These are phyloP conservation scores for Choreutis nemorana DNA, from an alignment of 2,888 invertebrate genomes.

Conservation along the genomic window DNA sequence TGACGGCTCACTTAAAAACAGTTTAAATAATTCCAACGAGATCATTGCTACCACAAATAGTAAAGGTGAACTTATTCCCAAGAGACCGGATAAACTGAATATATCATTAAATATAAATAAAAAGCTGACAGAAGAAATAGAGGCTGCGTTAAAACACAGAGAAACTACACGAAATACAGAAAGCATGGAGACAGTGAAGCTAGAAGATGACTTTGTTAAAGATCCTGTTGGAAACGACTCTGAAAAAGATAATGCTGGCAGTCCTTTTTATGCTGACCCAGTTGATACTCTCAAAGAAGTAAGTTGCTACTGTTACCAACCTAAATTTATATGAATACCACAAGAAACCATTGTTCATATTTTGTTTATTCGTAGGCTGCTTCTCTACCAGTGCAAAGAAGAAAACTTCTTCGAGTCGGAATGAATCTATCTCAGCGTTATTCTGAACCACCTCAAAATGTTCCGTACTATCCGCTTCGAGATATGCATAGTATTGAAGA, in stretches of 20 bases:
- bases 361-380: slow-evolving; percentile 33
- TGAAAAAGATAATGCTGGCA: slow-evolving; percentile 73
- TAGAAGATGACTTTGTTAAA: slow-evolving; percentile 43
- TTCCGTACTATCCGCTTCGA: slow-evolving; percentile 54
- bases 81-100: slow-evolving; percentile 57
- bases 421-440: slow-evolving; percentile 64
- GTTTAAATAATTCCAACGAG: slow-evolving; percentile 44
- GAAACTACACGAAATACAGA: slow-evolving; percentile 48
- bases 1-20: slow-evolving; percentile 43
- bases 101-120: slow-evolving; percentile 57
- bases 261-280: slow-evolving; percentile 90
- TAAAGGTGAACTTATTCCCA: slow-evolving; percentile 53
- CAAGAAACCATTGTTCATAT: too few relatives aligned
- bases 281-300: slow-evolving; percentile 81
- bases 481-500: slow-evolving; percentile 65
- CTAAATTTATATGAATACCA: not conserved
- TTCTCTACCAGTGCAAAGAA: slow-evolving; percentile 47
- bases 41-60: slow-evolving; percentile 59
- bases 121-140: slow-evolving; percentile 56
- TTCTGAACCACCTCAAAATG: slow-evolving; percentile 68
- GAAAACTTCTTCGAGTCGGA: slow-evolving; percentile 47
- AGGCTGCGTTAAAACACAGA: slow-evolving; percentile 44
- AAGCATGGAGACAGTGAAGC: slow-evolving; percentile 58
- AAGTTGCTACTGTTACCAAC: too few relatives aligned
- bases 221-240: slow-evolving; percentile 34